Conservation (phyloP, 1,140 invertebrate species). For the Vanessa tameamea region DNA sequence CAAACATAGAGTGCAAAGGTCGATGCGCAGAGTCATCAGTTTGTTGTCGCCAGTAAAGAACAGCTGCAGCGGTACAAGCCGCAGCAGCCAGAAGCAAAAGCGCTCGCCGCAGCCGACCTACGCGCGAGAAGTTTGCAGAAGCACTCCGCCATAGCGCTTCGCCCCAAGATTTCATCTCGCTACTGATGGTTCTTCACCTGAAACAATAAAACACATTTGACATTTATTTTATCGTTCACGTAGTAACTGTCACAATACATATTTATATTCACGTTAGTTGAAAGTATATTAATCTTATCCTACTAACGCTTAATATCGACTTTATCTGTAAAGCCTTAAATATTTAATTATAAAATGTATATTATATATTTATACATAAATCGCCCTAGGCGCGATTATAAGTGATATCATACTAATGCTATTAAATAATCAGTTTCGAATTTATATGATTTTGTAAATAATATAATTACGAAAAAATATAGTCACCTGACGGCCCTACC, state of each 20-base stretch:
- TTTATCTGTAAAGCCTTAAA: background rate
- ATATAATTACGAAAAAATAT: no score
- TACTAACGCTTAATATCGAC: background rate
- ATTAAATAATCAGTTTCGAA: no score
- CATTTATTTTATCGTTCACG: no score
- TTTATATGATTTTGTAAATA: no score
- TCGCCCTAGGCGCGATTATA: no score
- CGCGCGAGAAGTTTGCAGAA: conserved; percentile 54
- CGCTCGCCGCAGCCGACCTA: conserved; percentile 65
- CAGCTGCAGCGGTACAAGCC: conserved; percentile 66
- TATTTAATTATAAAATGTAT: background rate
- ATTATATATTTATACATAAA: no score
- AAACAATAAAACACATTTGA: background rate
- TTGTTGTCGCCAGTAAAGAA: conserved; percentile 75
- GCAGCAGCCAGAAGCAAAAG: conserved; percentile 60
- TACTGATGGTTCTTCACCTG: conserved; percentile 24
- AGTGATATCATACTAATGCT: no score
- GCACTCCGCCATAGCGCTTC: conserved; percentile 54
- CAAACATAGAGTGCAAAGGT: conserved; percentile 59
- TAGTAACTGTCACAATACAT: no score
- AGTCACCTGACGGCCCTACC: no score
- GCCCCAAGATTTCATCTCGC: conserved; percentile 61
- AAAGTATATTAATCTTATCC: background rate
- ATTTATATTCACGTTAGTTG: background rate
- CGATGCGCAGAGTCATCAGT: conserved; percentile 53